phyloP scores from a whole-genome alignment of 2,888 invertebrate species.

The Sipha maydis region DNA sequence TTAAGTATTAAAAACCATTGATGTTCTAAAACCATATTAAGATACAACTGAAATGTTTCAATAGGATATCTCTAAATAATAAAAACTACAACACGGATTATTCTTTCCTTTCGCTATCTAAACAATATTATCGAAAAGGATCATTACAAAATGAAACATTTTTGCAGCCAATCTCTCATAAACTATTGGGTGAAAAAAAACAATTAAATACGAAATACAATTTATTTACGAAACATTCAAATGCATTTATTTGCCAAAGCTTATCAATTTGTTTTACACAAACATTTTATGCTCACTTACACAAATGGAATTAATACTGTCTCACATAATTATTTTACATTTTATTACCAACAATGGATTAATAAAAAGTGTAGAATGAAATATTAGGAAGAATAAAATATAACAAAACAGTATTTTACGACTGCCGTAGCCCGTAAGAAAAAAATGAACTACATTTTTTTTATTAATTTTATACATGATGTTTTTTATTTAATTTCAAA shows the following conservation, averaged over 20 bases:
- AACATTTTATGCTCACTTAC: neutral
- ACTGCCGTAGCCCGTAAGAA: neutral
- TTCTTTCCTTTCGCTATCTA: neutral
- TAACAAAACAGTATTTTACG: neutral
- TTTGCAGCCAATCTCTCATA: neutral
- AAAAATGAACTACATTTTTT: neutral
- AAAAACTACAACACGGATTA: neutral
- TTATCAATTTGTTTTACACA: neutral
- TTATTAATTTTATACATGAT: neutral
- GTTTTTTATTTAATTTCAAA: slow-evolving; percentile 9
- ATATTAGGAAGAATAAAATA: neutral
- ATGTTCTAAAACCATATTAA: neutral
- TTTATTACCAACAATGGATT: neutral
- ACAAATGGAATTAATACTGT: neutral
- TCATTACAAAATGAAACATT: neutral
- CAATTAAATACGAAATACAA: slow-evolving; percentile 17
- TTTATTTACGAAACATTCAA: neutral
- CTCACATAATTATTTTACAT: neutral
- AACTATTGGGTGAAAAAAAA: neutral
- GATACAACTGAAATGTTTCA: neutral
- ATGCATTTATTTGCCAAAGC: neutral
- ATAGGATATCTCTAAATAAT: neutral
- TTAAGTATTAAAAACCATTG: neutral
- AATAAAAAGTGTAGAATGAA: neutral
- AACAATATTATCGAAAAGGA: slow-evolving; percentile 5